Percentiles rank a stretch among this genome's conserved stretches.
Conservation (phyloP, 1,140 invertebrate species). For the Dryas iulia region DNA sequence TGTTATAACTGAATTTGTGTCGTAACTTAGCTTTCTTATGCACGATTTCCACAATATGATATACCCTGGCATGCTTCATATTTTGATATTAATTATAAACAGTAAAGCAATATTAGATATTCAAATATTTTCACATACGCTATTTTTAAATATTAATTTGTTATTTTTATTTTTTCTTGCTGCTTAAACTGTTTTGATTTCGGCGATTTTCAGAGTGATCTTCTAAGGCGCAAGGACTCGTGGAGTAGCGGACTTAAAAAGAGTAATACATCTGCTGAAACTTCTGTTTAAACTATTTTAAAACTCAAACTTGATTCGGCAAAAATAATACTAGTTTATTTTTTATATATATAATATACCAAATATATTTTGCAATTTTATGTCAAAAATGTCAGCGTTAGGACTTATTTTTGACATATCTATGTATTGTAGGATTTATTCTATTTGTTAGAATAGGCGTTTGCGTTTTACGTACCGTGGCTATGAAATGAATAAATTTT, state of each 20-base stretch:
- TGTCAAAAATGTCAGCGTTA: neutral
- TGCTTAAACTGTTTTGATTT: constrained; percentile 21
- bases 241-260: constrained; percentile 62
- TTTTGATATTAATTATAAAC: too few species aligned
- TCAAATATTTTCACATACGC: neutral
- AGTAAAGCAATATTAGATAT: neutral
- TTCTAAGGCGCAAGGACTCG: constrained; percentile 63
- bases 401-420: neutral
- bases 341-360: neutral
- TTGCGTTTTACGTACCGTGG: neutral
- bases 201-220: constrained; percentile 62
- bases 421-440: neutral
- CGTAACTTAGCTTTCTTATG: neutral
- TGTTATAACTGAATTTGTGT: neutral
- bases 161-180: neutral
- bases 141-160: neutral
- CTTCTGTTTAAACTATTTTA: constrained; percentile 58
- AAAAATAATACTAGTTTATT: neutral
- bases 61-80: neutral
- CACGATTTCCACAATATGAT: neutral
- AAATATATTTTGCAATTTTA: neutral
- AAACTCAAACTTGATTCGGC: neutral
- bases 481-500: neutral
- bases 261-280: constrained; percentile 64
- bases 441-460: neutral